A percentile compares a stretch with the other conserved stretches of the same genome.
phyloP scores from a whole-genome alignment of 2,888 invertebrate genomes.

The Tetragnatha montana region DNA sequence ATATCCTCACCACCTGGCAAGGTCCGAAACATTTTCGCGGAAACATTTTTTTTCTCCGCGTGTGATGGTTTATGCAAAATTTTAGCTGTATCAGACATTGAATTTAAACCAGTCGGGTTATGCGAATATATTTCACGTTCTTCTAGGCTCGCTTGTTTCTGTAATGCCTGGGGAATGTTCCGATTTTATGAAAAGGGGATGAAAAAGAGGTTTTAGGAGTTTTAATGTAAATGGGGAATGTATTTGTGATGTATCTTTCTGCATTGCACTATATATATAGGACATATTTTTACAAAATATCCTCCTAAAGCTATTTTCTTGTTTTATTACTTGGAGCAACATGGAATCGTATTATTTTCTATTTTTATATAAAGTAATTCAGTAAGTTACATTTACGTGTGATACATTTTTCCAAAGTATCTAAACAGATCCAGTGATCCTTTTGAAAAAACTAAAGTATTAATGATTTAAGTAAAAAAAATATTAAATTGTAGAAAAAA shows the following conservation, averaged over 20 bases:
- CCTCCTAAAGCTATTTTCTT: too few species aligned
- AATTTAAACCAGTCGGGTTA: not conserved
- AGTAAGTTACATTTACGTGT: too few species aligned
- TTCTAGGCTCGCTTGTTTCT: not conserved
- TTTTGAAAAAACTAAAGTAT: too few species aligned
- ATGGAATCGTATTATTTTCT: too few species aligned
- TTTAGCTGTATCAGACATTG: not conserved
- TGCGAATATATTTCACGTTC: not conserved
- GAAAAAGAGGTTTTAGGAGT: not conserved
- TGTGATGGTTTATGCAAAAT: not conserved
- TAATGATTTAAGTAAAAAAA: too few species aligned
- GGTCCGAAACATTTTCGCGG: not conserved
- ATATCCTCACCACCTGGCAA: not conserved
- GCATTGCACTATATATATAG: too few species aligned
- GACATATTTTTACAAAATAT: too few species aligned
- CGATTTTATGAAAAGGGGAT: not conserved
- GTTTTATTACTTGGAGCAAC: too few species aligned
- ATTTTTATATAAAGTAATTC: too few species aligned
- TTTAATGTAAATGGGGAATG: not conserved
- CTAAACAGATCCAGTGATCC: too few species aligned
- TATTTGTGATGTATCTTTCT: not conserved
- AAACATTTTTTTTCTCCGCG: not conserved
- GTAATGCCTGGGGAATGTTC: not conserved
- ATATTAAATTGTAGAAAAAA: too few species aligned
- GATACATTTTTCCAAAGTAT: too few species aligned